Evolutionary conservation across 2,888 invertebrate genomes (phyloP).

Genomic region (Diogma glabrata): DNA sequence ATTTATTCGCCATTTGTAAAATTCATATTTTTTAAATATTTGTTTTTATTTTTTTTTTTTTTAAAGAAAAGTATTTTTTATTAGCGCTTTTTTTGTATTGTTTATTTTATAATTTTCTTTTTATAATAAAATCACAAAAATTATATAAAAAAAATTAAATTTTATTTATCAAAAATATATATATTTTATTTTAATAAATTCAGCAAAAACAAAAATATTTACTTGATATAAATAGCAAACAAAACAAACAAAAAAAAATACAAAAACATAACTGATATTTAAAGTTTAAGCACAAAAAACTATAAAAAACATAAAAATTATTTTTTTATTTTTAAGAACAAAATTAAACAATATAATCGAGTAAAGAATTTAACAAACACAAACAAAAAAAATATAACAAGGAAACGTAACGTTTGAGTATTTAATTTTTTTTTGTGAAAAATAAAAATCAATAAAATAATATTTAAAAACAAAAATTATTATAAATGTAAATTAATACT

Average conservation of each 20-base stretch:
- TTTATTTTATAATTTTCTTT: constrained; percentile 6
- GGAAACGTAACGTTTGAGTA: too few relatives aligned
- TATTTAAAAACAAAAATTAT: constrained; percentile 2
- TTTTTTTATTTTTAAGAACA: constrained; percentile 8
- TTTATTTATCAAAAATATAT: neutral
- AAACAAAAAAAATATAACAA: too few relatives aligned
- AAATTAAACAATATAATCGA: too few relatives aligned
- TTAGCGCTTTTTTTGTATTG: too few relatives aligned
- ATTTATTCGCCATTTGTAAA: constrained; percentile 8
- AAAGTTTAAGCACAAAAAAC: constrained; percentile 8
- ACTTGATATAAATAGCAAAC: neutral
- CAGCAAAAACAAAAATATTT: neutral
- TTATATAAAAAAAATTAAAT: neutral
- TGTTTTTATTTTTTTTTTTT: too few relatives aligned
- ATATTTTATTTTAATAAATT: neutral
- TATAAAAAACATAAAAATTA: neutral
- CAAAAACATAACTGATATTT: too few relatives aligned
- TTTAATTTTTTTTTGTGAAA: constrained; percentile 5
- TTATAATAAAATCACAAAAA: constrained; percentile 4
- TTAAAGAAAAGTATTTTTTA: too few relatives aligned
- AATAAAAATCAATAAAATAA: constrained; percentile 1
- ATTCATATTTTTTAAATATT: constrained; percentile 2
- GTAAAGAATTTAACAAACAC: too few relatives aligned
- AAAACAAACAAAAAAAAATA: too few relatives aligned
- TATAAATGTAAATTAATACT: constrained; percentile 7